These are phyloP conservation scores for Coccyzus lansbergi DNA, from an alignment of 2,797 vertebrate species.

Conservation along the genomic window DNA sequence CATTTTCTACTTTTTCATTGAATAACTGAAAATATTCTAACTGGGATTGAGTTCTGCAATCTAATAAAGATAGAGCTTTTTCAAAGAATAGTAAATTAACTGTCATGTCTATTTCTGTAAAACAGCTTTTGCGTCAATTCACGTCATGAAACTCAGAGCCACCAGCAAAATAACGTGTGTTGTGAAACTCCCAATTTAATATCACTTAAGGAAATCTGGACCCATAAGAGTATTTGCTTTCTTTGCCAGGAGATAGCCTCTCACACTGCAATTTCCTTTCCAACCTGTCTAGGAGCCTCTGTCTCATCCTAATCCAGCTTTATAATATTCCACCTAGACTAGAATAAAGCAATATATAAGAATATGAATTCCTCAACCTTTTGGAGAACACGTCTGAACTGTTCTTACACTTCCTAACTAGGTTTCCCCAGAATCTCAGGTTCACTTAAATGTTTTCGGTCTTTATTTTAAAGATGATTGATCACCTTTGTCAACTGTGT, in stretches of 20 bases:
- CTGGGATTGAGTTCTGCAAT: neutral
- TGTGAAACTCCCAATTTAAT: neutral
- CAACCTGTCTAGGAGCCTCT: neutral
- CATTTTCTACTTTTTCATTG: constrained; percentile 27
- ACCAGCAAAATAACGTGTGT: neutral
- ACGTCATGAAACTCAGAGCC: neutral
- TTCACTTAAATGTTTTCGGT: neutral
- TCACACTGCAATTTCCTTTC: neutral
- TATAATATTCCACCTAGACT: neutral
- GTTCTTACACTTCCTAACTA: neutral
- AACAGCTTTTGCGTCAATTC: neutral
- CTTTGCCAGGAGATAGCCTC: neutral
- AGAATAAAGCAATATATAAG: neutral
- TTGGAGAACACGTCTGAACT: neutral
- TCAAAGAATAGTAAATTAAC: neutral
- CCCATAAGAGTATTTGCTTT: neutral
- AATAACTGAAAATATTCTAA: constrained; percentile 47
- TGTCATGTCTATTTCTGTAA: neutral
- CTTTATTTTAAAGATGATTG: neutral
- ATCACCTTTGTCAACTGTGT: neutral
- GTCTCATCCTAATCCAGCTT: neutral
- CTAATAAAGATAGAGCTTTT: constrained; percentile 32
- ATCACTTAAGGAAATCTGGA: neutral
- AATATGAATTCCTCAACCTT: neutral
- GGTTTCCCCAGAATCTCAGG: neutral